Base-by-base conservation (phyloP, 2,797 vertebrate species). In the Emys orbicularis region DNA sequence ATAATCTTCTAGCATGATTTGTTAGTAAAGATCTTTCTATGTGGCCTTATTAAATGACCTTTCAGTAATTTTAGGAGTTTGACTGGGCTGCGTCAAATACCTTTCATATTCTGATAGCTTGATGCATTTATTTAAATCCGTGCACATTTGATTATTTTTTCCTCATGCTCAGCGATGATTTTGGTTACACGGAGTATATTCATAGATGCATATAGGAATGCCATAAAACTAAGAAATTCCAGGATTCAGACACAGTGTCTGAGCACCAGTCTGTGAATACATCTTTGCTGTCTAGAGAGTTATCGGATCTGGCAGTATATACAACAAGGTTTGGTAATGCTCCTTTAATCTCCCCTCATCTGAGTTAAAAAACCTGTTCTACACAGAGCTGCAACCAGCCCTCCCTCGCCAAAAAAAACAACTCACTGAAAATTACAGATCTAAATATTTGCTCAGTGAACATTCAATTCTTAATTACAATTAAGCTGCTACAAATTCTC, bases 61-160 rank as follows among this genome's bases (percentile, higher is more conserved):
- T 96, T 95, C 88, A 87, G 95, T 84, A 74, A 88, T 96, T 92
- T 56, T 88, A 57, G 95, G 56, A 5, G 1, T 90, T 90, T 92
- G 27, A 88, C 93, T 96, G 68, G 54, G 86, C 52, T 7, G 53
- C 86, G 86, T 94, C 53, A 81, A 96, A 89, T 18, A 84, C 91
- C 65, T 92, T 93, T 95, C 88, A 76, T 37, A n/a, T 56, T 93
- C 88, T 12, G 1, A n/a, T 88, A 29, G 54, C 68, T 82, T 84
- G 81, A 89, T 0, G 0, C 81, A 91, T 94, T 95, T 91, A 79
- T 84, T 89, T 91, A 90, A 96, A 86, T 92, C 12, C 76, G 5
- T 88, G n/a, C 79, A 25, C 34, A 21, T 89, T 79, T 94, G 79
- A 50, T 94, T 93, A 81, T 80, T 83, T 79, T 88, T 84, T n/a